Conservation (phyloP, 1,140 invertebrate genomes). For the Panonychus citri region DNA sequence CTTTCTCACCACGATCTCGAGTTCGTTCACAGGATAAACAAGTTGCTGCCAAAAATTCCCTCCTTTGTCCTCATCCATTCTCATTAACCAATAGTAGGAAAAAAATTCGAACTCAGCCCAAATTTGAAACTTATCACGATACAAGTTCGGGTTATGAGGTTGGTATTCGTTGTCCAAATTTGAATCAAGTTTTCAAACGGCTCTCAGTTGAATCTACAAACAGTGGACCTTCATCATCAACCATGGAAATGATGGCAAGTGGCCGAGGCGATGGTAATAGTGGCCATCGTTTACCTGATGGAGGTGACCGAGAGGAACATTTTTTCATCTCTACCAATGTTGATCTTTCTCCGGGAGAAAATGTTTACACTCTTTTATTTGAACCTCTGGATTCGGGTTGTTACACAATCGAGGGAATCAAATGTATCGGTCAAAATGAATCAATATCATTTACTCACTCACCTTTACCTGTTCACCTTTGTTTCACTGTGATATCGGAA, state of each 20-base stretch:
- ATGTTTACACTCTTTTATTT: constrained; percentile 36
- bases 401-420: constrained; percentile 4
- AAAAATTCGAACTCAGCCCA: not conserved
- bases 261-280: too few relatives aligned
- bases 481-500: constrained; percentile 1
- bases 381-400: constrained; percentile 16
- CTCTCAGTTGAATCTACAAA: not conserved
- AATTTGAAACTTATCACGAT: not conserved
- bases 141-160: not conserved
- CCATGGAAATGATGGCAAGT: too few relatives aligned
- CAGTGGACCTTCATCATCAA: too few relatives aligned
- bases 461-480: not conserved
- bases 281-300: constrained; percentile 19
- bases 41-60: not conserved
- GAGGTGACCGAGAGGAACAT: not conserved
- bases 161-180: constrained; percentile 1
- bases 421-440: not conserved
- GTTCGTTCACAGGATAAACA: not conserved
- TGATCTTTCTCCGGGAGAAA: constrained; percentile 40
- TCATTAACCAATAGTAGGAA: not conserved
- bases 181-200: not conserved
- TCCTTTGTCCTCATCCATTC: not conserved
- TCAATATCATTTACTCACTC: not conserved
- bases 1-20: not conserved
- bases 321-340: constrained; percentile 24